phyloP scores from a whole-genome alignment of 1,140 invertebrate genomes.

The Magallana gigas region DNA sequence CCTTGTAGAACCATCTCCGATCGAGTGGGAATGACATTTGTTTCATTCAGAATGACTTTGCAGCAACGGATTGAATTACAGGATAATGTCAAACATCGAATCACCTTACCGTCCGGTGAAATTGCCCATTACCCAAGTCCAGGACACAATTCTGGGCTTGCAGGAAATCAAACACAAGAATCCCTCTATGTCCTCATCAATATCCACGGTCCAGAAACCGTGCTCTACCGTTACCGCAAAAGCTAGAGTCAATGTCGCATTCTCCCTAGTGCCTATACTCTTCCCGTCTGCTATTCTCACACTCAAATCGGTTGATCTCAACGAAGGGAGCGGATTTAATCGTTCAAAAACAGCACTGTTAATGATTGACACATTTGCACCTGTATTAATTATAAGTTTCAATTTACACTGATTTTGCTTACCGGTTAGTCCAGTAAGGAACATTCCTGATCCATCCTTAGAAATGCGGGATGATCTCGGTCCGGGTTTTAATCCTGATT shows the following conservation, averaged over 20 bases:
- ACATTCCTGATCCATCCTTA: neutral
- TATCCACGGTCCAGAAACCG: neutral
- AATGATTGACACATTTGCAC: neutral
- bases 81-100: neutral
- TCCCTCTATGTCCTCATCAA: neutral
- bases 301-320: neutral
- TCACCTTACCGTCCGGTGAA: neutral
- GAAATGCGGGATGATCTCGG: neutral
- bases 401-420: neutral
- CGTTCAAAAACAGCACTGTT: neutral
- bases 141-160: slow-evolving; percentile 17
- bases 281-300: neutral
- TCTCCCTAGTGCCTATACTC: neutral
- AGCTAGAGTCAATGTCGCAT: neutral
- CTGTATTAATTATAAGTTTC: neutral
- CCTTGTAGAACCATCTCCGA: neutral
- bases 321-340: neutral
- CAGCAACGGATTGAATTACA: neutral
- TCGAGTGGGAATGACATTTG: neutral
- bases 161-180: slow-evolving; percentile 7
- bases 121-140: neutral
- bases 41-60: neutral
- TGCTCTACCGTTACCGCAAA: neutral
- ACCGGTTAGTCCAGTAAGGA: neutral
- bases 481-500: neutral